Base-by-base conservation (phyloP, 37 sponge, comb jelly and placozoan species). In the Haliclona indistincta region DNA sequence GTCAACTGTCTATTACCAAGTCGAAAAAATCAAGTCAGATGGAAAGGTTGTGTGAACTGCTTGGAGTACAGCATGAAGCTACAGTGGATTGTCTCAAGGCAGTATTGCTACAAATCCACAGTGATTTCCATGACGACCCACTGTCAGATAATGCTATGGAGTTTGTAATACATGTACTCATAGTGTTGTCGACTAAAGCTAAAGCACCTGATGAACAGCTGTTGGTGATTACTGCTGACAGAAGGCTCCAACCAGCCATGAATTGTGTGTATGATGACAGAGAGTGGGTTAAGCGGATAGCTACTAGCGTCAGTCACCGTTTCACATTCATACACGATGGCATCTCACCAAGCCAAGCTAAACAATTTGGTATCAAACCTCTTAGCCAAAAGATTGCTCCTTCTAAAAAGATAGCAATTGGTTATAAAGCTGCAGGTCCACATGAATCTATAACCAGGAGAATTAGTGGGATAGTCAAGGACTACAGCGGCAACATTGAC, bases 191-290 rank as follows among this genome's bases (percentile, higher is more conserved):
- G 0, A 62, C 71, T 44, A 28, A 62, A 25, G 54, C 33, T 32
- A 3, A 29, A 4, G n/a, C 71, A n/a, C 53, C 65, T 33, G 0
- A 42, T 45, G 33, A 71, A 23, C 3, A 40, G 38, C 39, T 88
- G 1, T 66, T 81, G 8, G 35, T 88, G 33, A 77, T 78, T 29
- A 88, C 88, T 47, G 42, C 39, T 7, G 49, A 81, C 0, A 0
- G 33, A 11, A 10, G 1, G 15, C 77, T 88, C 5, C 54, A 56
- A 1, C 43, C 77, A 35, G 35, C 81, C 0, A 56, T 22, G 13
- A 64, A 81, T 17, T 88, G 88, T 76, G 47, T 63, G 5, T 88
- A 66, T 52, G 82, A 88, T 76, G 88, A 88, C 64, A 66, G 73
- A 17, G 40, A 76, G 20, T 77, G 86, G 86, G 37, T 78, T 23